Percentiles rank a stretch among this genome's conserved stretches.
Conservation (phyloP, 1,140 invertebrate species). For the Metopolophium dirhodum region DNA sequence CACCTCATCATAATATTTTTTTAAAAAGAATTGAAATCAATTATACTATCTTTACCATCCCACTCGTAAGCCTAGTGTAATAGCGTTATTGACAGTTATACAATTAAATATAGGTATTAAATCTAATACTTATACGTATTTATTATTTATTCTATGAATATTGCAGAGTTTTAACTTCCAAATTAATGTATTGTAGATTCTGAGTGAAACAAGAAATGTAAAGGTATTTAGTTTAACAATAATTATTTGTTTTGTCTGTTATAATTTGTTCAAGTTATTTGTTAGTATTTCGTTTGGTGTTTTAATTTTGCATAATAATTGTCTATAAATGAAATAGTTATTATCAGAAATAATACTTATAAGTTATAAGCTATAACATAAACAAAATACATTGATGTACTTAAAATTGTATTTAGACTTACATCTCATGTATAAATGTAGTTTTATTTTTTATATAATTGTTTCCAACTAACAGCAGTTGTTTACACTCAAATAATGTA, state of each 20-base stretch:
- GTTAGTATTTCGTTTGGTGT: neutral
- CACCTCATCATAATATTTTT: neutral
- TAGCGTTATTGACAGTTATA: neutral
- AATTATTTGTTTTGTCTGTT: neutral
- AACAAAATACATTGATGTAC: neutral
- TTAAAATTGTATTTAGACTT: neutral
- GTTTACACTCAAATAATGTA: neutral
- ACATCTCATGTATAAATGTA: neutral
- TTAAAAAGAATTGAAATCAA: neutral
- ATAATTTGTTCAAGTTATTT: neutral
- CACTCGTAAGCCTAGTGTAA: neutral
- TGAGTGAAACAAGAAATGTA: neutral
- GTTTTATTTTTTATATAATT: neutral
- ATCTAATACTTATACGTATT: neutral
- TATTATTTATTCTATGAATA: neutral
- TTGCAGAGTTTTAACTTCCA: neutral
- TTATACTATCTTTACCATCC: neutral
- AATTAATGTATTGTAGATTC: neutral
- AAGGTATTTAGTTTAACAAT: neutral
- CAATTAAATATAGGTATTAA: neutral
- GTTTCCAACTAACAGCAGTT: neutral
- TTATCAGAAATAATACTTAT: neutral
- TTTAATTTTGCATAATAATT: neutral
- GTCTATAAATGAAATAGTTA: neutral
- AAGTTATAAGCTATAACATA: neutral